Evolutionary conservation across 64 coral and sea anemone species (phyloP).

Genomic region (Montipora capricornis): DNA sequence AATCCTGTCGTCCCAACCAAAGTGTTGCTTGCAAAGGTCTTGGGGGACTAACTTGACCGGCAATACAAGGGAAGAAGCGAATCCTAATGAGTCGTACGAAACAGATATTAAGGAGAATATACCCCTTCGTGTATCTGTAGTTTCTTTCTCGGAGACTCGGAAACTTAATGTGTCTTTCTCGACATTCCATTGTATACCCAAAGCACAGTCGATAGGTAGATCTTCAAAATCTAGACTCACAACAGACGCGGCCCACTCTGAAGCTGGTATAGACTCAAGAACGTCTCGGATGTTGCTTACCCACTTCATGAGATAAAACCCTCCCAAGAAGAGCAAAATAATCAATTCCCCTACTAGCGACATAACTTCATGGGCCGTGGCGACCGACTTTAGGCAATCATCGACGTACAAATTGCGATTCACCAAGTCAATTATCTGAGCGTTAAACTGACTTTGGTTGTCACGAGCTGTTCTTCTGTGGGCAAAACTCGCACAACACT

Average conservation of each 20-base stretch:
- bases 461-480: not conserved
- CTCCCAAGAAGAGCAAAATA: conserved; percentile 8
- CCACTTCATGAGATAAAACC: conserved; percentile 22
- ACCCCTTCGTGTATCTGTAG: not conserved
- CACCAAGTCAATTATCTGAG: not conserved
- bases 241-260: conserved; percentile 26
- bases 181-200: conserved; percentile 31
- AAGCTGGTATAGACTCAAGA: conserved; percentile 7
- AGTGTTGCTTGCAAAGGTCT: not conserved
- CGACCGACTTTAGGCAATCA: conserved; percentile 25
- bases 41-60: not conserved
- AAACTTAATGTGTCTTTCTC: not conserved
- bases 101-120: not conserved
- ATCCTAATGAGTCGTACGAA: not conserved
- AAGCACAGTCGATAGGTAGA: not conserved
- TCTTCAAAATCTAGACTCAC: conserved; percentile 13
- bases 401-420: conserved; percentile 35
- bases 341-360: not conserved
- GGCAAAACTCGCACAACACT: conserved; percentile 39
- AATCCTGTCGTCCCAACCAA: not conserved
- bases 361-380: not conserved
- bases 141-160: not conserved
- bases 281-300: conserved; percentile 28
- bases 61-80: not conserved
- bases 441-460: conserved; percentile 15